These are phyloP conservation scores for Brachypterus glaber DNA, from an alignment of 2,888 invertebrate species.

Conservation along the genomic window DNA sequence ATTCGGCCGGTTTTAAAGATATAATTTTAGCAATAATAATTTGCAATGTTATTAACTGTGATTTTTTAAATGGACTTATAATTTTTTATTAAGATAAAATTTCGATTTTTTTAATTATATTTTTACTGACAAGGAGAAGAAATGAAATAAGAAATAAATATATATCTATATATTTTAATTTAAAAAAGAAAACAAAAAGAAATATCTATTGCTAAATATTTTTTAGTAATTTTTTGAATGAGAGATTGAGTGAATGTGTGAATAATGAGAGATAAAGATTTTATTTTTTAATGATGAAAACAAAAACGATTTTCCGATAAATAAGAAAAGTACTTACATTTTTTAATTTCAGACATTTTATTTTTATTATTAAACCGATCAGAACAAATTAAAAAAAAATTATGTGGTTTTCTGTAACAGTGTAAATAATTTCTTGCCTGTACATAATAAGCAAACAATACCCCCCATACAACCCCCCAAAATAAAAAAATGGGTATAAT, in stretches of 20 bases:
- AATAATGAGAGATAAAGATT: not conserved
- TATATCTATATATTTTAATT: too few species aligned
- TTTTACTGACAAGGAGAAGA: too few species aligned
- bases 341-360: too few species aligned
- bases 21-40: conserved; percentile 3
- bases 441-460: conserved; percentile 14
- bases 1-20: conserved; percentile 3
- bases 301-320: not conserved
- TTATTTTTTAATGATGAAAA: not conserved
- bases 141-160: too few species aligned
- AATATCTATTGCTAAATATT: not conserved
- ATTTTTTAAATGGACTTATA: conserved; percentile 8
- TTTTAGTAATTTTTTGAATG: not conserved
- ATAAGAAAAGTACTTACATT: not conserved
- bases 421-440: conserved; percentile 9
- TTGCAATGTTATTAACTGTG: conserved; percentile 9
- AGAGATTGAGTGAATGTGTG: not conserved
- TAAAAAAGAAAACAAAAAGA: not conserved
- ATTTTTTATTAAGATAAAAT: too few species aligned
- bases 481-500: not conserved
- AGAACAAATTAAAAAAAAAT: conserved; percentile 8
- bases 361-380: too few species aligned
- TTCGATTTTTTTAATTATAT: too few species aligned
- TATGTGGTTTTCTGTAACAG: conserved; percentile 24
- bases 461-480: conserved; percentile 1